Evolutionary conservation across 1,140 invertebrate genomes (phyloP).

Genomic region (Nasonia giraulti): DNA sequence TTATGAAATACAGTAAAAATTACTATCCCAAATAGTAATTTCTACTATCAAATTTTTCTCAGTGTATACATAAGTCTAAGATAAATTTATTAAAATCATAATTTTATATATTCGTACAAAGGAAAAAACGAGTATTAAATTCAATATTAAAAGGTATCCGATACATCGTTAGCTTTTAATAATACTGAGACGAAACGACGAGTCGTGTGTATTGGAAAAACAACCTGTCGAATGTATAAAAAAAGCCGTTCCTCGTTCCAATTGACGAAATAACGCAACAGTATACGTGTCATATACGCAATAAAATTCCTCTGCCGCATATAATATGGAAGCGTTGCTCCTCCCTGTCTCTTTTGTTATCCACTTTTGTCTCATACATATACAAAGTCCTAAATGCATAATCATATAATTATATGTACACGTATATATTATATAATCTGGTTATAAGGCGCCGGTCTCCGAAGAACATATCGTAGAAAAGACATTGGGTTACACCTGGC

Average conservation of each 20-base stretch:
- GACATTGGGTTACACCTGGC: slow-evolving; percentile 8
- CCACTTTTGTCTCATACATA: neutral
- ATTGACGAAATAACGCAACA: neutral
- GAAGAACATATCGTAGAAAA: slow-evolving; percentile 38
- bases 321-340: neutral
- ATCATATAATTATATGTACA: slow-evolving; percentile 23
- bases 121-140: neutral
- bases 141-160: neutral
- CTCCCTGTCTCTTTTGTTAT: neutral
- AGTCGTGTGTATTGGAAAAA: neutral
- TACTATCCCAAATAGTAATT: no score
- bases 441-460: slow-evolving; percentile 30
- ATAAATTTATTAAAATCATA: neutral
- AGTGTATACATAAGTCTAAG: no score
- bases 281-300: neutral
- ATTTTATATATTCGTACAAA: no score
- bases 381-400: neutral
- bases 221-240: neutral
- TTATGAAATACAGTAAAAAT: no score
- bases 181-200: neutral
- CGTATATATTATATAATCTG: neutral
- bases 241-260: neutral
- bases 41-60: no score
- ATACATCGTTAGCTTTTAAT: neutral
- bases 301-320: neutral